Base-by-base conservation (phyloP, 2,113 vertebrate species). In the Otus sunia region DNA sequence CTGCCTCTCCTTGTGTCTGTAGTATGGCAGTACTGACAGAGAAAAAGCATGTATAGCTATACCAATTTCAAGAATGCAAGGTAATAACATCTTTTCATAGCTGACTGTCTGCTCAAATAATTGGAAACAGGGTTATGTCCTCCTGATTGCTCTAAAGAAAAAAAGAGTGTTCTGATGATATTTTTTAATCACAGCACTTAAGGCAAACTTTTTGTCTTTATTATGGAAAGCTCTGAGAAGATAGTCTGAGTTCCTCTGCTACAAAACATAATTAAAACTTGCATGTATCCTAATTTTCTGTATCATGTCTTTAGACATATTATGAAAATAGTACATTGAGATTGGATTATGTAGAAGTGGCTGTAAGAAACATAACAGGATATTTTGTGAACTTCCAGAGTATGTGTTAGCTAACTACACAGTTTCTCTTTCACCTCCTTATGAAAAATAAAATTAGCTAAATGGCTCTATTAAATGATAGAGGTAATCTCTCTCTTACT, bases 61-160 rank as follows among this genome's bases (percentile, higher is more conserved):
- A 77, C 59, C 41, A 82, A 67, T 97, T 97, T 93, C 59, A 95
- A 77, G 86, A 92, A 84, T 36, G 30, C 29, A 74, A 50, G 47
- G 55, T 47, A 75, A 77, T 71, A 88, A 77, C 45, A 20, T 74
- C 59, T 96, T 94, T 91, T 92, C 85, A 83, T 89, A 78, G 50
- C 59, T 95, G 93, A 34, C 63, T 86, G 34, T 92, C 67, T 78
- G 41, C 80, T 80, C 77, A 95, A 95, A 95, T 92, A 96, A 94
- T 69, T 97, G 53, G 16, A 79, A 91, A 74, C 36, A 62, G 50
- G 66, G 29, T 93, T 77, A 36, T 41, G 30, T 73, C 26, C 59
- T 95, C 91, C 63, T 89, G 58, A 63, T 77, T 67, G 76, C 39
- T 88, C 59, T 29, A 63, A 95, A 86, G 56, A 49, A 94, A 93